These are phyloP conservation scores for Silurus glanis DNA, from an alignment of 2,113 vertebrate genomes.

Conservation along the genomic window DNA sequence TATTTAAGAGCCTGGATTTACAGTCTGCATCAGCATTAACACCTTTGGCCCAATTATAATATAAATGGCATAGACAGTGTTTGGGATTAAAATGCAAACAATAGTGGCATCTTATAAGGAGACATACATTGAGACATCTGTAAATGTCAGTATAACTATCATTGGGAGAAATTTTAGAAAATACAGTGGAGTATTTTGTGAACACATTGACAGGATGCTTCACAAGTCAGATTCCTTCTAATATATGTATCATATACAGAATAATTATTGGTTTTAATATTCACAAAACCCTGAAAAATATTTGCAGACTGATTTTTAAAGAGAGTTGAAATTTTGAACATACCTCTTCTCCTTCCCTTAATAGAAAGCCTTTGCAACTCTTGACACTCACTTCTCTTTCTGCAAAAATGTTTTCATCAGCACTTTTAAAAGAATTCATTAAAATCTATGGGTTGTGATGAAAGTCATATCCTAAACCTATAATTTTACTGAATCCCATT, in stretches of 20 bases:
- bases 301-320: constrained; percentile 21
- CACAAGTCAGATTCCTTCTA: background rate
- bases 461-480: constrained; percentile 38
- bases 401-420: constrained; percentile 60
- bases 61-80: background rate
- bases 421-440: constrained; percentile 61
- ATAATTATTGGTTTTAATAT: constrained; percentile 15
- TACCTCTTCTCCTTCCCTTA: constrained; percentile 34
- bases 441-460: constrained; percentile 48
- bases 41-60: constrained; percentile 3
- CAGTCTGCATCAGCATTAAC: constrained; percentile 38
- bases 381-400: constrained; percentile 50
- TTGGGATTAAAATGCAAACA: background rate
- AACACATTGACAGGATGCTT: background rate
- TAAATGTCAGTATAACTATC: background rate
- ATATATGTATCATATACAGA: background rate
- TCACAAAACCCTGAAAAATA: constrained; percentile 9
- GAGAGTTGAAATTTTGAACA: constrained; percentile 55
- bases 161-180: background rate
- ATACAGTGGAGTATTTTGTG: background rate
- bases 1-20: constrained; percentile 33
- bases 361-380: constrained; percentile 45
- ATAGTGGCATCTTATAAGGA: background rate
- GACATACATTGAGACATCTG: constrained; percentile 20
- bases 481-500: constrained; percentile 49